These are phyloP conservation scores for Boleophthalmus pectinirostris DNA, from an alignment of 2,113 vertebrate species.

Conservation along the genomic window DNA sequence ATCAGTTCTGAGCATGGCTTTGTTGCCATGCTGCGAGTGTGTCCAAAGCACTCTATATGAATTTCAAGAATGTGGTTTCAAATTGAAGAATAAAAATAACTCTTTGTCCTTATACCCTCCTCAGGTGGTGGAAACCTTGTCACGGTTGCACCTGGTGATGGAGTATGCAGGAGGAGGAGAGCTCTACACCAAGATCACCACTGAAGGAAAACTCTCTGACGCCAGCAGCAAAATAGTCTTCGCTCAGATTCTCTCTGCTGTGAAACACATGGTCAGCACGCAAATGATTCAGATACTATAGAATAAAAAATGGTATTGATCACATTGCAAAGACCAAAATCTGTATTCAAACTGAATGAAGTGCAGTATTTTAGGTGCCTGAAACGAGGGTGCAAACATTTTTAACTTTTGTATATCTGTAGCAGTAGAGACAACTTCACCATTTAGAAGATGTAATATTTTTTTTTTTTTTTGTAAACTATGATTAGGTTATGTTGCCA, in stretches of 20 bases:
- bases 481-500: too few relatives aligned
- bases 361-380: too few relatives aligned
- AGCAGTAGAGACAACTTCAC: too few relatives aligned
- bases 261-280: constrained; percentile 94
- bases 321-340: too few relatives aligned
- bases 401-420: too few relatives aligned
- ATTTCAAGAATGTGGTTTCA: not conserved
- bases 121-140: constrained; percentile 92
- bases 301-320: not conserved
- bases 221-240: constrained; percentile 89
- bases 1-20: too few relatives aligned
- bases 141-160: constrained; percentile 93
- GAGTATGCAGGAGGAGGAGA: constrained; percentile 94
- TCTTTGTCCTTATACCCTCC: not conserved
- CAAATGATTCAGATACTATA: not conserved
- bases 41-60: not conserved
- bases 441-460: too few relatives aligned
- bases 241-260: constrained; percentile 94
- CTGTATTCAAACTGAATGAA: too few relatives aligned
- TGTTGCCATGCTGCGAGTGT: too few relatives aligned
- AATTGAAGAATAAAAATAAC: not conserved
- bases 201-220: constrained; percentile 90
- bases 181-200: constrained; percentile 93
- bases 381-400: too few relatives aligned
- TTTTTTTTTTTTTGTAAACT: too few relatives aligned